These are phyloP conservation scores for Phyto melanocephala DNA, from an alignment of 2,888 invertebrate genomes.

Conservation along the genomic window DNA sequence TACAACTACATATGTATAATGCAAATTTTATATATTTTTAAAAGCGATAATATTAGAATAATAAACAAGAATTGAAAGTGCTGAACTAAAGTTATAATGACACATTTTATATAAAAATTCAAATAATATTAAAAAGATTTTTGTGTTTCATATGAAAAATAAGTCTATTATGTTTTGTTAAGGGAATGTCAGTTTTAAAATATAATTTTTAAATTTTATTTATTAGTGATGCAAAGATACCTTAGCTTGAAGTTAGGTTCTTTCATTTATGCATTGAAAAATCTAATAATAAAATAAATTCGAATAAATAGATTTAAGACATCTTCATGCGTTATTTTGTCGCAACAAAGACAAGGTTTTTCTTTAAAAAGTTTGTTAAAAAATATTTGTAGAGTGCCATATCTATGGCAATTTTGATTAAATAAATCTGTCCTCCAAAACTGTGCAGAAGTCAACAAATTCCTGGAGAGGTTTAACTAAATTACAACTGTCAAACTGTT, in stretches of 20 bases:
- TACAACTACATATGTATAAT: no score
- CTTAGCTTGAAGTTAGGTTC: not conserved
- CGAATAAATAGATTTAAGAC: not conserved
- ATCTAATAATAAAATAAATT: not conserved
- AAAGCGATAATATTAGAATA: no score
- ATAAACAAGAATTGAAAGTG: no score
- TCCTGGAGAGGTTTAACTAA: not conserved
- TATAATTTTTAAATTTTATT: not conserved
- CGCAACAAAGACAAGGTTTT: not conserved
- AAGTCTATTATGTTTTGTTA: not conserved
- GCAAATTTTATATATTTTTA: no score
- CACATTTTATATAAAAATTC: no score
- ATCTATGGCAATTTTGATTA: not conserved
- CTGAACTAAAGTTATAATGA: no score
- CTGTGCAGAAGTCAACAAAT: not conserved
- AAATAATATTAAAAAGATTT: no score
- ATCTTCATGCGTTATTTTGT: not conserved
- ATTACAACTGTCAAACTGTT: conserved; percentile 15
- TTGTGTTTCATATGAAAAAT: not conserved
- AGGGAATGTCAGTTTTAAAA: not conserved
- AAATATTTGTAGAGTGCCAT: not conserved
- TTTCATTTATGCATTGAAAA: not conserved
- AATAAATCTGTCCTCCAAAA: not conserved
- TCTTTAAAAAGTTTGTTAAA: not conserved
- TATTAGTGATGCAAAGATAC: not conserved